These are phyloP conservation scores for Macrotis lagotis DNA, from an alignment of 2,113 vertebrate species.

Conservation along the genomic window DNA sequence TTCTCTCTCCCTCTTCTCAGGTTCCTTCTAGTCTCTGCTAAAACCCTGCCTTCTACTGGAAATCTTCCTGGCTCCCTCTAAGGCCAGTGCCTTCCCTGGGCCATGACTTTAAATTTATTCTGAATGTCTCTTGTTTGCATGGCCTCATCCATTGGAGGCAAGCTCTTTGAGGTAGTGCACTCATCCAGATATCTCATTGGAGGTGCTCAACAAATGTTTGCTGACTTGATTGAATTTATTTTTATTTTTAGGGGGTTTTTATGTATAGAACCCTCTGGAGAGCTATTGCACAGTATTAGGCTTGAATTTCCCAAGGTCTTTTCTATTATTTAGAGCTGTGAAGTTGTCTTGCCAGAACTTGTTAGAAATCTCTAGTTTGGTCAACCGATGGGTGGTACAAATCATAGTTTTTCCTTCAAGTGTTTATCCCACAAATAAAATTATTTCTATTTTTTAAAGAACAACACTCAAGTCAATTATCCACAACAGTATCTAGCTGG, in stretches of 20 bases:
- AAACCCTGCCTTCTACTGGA: background rate
- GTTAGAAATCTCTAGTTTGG: slow-evolving; percentile 77
- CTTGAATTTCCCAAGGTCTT: slow-evolving; percentile 65
- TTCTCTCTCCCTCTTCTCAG: background rate
- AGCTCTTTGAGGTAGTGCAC: background rate
- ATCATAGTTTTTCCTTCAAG: slow-evolving; percentile 58
- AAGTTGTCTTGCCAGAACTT: slow-evolving; percentile 73
- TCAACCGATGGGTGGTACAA: slow-evolving; percentile 77
- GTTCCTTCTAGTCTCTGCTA: background rate
- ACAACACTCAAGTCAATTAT: slow-evolving; percentile 43
- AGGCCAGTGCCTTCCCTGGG: background rate
- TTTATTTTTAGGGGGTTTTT: slow-evolving; percentile 40
- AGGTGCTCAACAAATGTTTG: background rate
- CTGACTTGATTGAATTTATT: background rate
- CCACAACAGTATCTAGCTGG: slow-evolving; percentile 47
- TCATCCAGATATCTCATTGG: no score
- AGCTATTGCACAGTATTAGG: slow-evolving; percentile 48
- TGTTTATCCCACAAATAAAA: slow-evolving; percentile 54
- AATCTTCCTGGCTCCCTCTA: background rate
- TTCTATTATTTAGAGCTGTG: slow-evolving; percentile 66
- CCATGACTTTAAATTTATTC: background rate
- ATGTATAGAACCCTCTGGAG: slow-evolving; percentile 59
- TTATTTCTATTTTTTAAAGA: slow-evolving; percentile 50
- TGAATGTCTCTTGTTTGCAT: background rate
- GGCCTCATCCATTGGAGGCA: background rate